Conservation (phyloP, 2,113 vertebrate species). For the Microcebus ravelobensis region DNA sequence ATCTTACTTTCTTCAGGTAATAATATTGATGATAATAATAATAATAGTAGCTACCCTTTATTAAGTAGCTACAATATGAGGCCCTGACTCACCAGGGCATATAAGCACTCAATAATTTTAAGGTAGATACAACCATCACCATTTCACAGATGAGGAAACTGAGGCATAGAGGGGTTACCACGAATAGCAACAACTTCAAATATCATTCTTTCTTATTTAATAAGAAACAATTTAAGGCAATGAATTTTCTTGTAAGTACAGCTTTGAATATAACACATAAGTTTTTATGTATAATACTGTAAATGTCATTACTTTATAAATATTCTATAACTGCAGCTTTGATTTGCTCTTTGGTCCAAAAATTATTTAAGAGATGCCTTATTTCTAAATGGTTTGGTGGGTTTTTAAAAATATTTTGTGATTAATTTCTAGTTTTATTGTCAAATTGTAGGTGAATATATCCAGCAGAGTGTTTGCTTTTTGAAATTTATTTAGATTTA, state of each 20-base stretch:
- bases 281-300: not conserved
- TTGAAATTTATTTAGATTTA: conserved; percentile 25
- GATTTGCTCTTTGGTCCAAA: not conserved
- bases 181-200: not conserved
- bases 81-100: not conserved
- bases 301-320: conserved; percentile 32
- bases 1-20: not conserved
- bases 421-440: conserved; percentile 13
- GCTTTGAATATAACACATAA: not conserved
- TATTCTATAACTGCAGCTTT: not conserved
- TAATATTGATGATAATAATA: not conserved
- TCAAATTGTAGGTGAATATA: not conserved
- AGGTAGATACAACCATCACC: not conserved
- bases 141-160: not conserved
- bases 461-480: not conserved
- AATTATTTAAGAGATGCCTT: not conserved
- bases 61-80: not conserved
- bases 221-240: not conserved
- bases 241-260: conserved; percentile 9
- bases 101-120: not conserved
- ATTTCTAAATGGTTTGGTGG: not conserved
- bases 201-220: not conserved
- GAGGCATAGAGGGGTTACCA: not conserved
- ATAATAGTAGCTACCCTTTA: not conserved
- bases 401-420: not conserved